Conservation (phyloP, 2,113 vertebrate genomes). For the Cheirogaleus medius region DNA sequence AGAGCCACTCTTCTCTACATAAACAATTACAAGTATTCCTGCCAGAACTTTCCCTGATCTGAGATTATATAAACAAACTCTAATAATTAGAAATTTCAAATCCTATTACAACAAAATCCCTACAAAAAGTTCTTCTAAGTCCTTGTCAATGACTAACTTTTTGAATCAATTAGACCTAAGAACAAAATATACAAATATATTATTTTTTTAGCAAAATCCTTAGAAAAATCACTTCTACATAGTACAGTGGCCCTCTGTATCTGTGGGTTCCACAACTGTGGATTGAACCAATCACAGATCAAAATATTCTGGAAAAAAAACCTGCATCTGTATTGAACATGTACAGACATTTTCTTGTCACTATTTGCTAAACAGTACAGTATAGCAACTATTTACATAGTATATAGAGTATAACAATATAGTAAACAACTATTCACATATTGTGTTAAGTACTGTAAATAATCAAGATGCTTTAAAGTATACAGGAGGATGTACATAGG, state of each 20-base stretch:
- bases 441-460: neutral
- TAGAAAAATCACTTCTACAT: conserved; percentile 4
- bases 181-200: conserved; percentile 33
- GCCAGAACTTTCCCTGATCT: neutral
- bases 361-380: neutral
- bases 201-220: neutral
- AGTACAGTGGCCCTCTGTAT: neutral
- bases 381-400: neutral
- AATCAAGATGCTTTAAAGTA: neutral
- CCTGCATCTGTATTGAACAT: neutral
- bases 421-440: neutral
- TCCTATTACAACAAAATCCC: neutral
- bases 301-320: neutral
- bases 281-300: neutral
- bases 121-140: conserved; percentile 3
- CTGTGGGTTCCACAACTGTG: neutral
- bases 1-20: neutral
- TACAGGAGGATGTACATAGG: neutral
- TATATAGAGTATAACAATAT: neutral
- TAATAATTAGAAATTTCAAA: conserved; percentile 13
- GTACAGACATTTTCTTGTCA: neutral
- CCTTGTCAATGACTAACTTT: neutral
- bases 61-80: neutral
- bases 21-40: conserved; percentile 37
- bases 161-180: conserved; percentile 17